phyloP scores from a whole-genome alignment of 2,797 vertebrate genomes.

The Tokudaia muenninki region DNA sequence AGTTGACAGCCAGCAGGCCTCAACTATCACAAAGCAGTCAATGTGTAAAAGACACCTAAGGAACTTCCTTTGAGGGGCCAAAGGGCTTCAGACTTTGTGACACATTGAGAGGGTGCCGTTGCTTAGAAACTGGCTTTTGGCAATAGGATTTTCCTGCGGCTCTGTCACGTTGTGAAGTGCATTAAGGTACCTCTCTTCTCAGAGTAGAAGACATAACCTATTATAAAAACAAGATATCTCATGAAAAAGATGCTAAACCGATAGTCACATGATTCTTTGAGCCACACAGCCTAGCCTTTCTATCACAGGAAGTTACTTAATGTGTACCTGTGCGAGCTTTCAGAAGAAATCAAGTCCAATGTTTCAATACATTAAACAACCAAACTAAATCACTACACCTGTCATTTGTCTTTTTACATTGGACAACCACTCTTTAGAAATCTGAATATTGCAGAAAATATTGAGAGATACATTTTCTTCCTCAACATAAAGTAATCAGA shows the following conservation, averaged over 20 bases:
- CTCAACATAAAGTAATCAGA: not conserved
- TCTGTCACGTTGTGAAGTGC: slow-evolving; percentile 82
- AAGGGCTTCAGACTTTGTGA: slow-evolving; percentile 89
- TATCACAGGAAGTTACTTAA: slow-evolving; percentile 26
- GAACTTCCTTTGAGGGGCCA: slow-evolving; percentile 90
- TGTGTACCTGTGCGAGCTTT: not conserved
- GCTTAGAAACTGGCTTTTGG: slow-evolving; percentile 90
- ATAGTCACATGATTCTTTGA: not conserved
- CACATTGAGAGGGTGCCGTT: slow-evolving; percentile 88
- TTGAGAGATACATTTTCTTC: not conserved
- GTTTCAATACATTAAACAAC: not conserved
- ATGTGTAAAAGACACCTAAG: slow-evolving; percentile 93
- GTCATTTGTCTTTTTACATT: not conserved
- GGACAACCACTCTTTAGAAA: not conserved
- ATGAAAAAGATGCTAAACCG: slow-evolving; percentile 46
- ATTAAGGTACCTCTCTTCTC: slow-evolving; percentile 45
- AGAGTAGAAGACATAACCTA: slow-evolving; percentile 60
- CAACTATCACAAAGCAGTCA: slow-evolving; percentile 91
- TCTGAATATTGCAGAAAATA: not conserved
- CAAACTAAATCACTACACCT: not conserved
- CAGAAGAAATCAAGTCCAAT: not conserved
- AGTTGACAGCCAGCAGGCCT: slow-evolving; percentile 93
- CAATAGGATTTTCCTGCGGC: slow-evolving; percentile 84
- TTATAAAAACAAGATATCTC: slow-evolving; percentile 32
- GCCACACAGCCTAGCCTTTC: not conserved